Percentiles rank a stretch among this genome's conserved stretches.
Evolutionary conservation across 2,113 vertebrate species (phyloP).

Genomic region (Phylloscopus whistleri): DNA sequence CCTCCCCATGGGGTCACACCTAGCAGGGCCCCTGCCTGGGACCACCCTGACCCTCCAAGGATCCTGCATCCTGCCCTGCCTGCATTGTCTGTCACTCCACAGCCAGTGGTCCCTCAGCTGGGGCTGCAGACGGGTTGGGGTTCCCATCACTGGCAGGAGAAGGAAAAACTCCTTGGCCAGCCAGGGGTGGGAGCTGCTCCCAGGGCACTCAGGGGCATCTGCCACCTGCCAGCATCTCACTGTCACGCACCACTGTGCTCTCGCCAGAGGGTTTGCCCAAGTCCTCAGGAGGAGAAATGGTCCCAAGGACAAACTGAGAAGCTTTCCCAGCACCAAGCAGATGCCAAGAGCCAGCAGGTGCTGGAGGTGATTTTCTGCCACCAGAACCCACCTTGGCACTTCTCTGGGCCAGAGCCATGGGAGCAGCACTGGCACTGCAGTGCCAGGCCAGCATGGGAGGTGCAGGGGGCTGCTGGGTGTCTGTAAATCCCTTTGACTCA

Average conservation of each 20-base stretch:
- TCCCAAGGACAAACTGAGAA: background rate
- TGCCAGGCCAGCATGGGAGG: background rate
- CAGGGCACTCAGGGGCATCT: fast-evolving
- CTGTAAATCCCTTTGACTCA: background rate
- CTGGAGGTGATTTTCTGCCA: background rate
- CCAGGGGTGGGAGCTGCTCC: background rate
- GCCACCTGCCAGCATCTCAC: background rate
- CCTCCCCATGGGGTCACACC: background rate
- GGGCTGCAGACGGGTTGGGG: background rate
- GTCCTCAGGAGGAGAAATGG: background rate
- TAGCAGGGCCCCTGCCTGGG: fast-evolving
- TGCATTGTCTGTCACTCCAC: background rate
- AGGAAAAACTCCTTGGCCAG: background rate
- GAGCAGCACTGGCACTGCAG: background rate
- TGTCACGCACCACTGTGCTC: background rate
- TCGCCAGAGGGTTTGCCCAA: background rate
- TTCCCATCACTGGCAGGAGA: background rate
- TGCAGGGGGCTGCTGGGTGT: background rate
- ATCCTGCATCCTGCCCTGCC: background rate
- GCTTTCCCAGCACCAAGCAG: background rate
- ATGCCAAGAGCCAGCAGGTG: background rate
- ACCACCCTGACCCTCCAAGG: fast-evolving
- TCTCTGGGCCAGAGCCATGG: background rate
- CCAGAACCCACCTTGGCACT: background rate
- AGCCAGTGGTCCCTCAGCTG: background rate